Conservation (phyloP, 2,888 invertebrate species). For the Pammene aurita region DNA sequence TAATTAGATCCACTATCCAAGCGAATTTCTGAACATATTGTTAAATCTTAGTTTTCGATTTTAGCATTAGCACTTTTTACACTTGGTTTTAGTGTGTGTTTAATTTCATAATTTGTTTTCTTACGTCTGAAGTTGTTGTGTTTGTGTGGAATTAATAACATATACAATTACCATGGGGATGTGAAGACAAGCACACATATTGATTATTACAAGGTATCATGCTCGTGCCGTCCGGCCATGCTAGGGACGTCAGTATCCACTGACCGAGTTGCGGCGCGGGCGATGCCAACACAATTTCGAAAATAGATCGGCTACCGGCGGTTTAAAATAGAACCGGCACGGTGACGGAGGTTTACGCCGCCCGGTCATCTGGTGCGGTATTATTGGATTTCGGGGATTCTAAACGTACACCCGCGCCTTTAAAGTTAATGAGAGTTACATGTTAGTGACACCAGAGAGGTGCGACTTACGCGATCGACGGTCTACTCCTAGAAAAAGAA, state of each 20-base stretch:
- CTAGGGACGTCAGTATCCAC: constrained; percentile 60
- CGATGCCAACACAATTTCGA: constrained; percentile 67
- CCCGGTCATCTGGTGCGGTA: constrained; percentile 63
- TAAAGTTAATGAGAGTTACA: constrained; percentile 73
- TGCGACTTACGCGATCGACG: constrained; percentile 84
- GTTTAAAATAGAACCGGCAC: constrained; percentile 68
- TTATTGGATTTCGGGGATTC: constrained; percentile 56
- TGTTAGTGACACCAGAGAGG: constrained; percentile 83
- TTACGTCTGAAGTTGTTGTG: constrained; percentile 44
- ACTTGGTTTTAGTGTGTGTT: constrained; percentile 49
- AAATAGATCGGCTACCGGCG: constrained; percentile 75
- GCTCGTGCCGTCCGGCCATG: constrained; percentile 67
- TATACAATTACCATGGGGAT: constrained; percentile 54
- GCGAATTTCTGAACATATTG: constrained; percentile 62
- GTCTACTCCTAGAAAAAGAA: constrained; percentile 85
- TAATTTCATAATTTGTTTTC: not conserved
- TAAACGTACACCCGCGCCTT: constrained; percentile 69
- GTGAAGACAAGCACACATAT: constrained; percentile 50
- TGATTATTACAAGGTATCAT: constrained; percentile 62
- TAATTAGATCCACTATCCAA: constrained; percentile 41
- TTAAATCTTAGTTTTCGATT: constrained; percentile 66
- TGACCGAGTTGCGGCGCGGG: constrained; percentile 80
- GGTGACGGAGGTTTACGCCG: constrained; percentile 57
- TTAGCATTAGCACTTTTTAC: constrained; percentile 63
- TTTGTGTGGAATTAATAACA: constrained; percentile 43